Evolutionary conservation across 2,888 invertebrate species (phyloP), one percentile per base, ranked within the genome.

Genomic region (Drosophila phalerata): DNA sequence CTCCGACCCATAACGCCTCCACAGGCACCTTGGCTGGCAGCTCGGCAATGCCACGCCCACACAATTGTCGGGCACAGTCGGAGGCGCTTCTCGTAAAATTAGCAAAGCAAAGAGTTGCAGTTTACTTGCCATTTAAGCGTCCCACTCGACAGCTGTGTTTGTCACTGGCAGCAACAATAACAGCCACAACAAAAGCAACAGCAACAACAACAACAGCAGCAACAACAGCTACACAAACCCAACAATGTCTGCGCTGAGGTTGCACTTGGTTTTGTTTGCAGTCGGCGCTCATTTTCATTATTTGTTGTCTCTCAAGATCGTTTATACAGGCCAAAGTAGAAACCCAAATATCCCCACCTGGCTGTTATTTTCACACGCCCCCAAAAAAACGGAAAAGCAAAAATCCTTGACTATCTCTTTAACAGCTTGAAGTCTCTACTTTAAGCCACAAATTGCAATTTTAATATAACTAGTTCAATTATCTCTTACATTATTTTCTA

Each of bases 41-140:
- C 15, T 57, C 11, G 15, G 52, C 19, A 9, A 6, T 34, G 11
- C 55, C 48, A 79, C 82, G 86, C 83, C 83, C 83, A 83, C 87
- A 71, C 88, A 84, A 84, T 84, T 88, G 87, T 52, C 65, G 43
- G 42, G 52, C 51, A 34, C 19, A 56, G 45, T 30, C 57, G 42
- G 15, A 17, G 69, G 43, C 40, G 48, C 38, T 47, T 19, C 67
- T 63, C 68, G 73, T 65, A 60, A 89, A 85, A 85, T 85, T 85
- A 85, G 89, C 88, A 89, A 89, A 88, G 85, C 85, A 85, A 85
- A 85, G 89, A 88, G 77, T 85, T 88, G 88, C 88, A 84, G 89
- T 84, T 84, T 84, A 87, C 89, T 89, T 82, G 85, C 89, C 89
- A 87, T 87, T 89, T 89, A 89, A 81, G 88, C 85, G 79, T 72